Base-by-base conservation (phyloP, 1,140 invertebrate genomes). In the Dendroctonus ponderosae region DNA sequence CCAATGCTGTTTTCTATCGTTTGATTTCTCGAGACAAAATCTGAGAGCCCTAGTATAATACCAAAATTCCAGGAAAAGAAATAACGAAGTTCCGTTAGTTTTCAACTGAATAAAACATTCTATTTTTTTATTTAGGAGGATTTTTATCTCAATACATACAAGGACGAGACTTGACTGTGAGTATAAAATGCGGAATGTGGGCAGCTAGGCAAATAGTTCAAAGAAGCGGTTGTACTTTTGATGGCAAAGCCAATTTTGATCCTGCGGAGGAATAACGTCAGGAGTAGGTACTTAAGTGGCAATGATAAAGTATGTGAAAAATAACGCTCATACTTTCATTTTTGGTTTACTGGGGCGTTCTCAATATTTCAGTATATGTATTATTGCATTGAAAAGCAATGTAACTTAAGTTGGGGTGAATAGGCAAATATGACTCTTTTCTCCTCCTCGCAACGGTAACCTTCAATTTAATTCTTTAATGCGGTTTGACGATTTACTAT, bases 81-180 rank as follows among this genome's bases (percentile, higher is more conserved):
- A 3, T 52, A 15, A 2, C 5, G 15, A 52, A 52, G 8, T 3
- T 12, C 15, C 5, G 11, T 52, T 12, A 52, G 15, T n/a, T 9
- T 26, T 52, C 9, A 12, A 11, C 3, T 52, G 15, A 26, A 26
- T 52, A 26, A 52, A 9, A 12, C 15, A 37, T 7, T 44, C n/a
- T 42, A 11, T 53, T 39, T 42, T 46, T 52, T 40, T n/a, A 43
- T 66, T 60, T 38, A 67, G 66, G 97, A 76, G 97, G 93, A 14
- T 99, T 98, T 78, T 79, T 99, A 9, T 85, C 94, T 7, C 93
- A 97, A 80, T 88, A 91, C 74, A 86, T 98, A n/a, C 86, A 91
- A 76, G 87, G 85, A 2, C 87, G 90, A 74, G 78, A 85, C 4
- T 80, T 94, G 40, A 89, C 90, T 37, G 84, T 85, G 0, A 96